Base-by-base conservation (phyloP, 1,140 invertebrate species). In the Bicyclus anynana region DNA sequence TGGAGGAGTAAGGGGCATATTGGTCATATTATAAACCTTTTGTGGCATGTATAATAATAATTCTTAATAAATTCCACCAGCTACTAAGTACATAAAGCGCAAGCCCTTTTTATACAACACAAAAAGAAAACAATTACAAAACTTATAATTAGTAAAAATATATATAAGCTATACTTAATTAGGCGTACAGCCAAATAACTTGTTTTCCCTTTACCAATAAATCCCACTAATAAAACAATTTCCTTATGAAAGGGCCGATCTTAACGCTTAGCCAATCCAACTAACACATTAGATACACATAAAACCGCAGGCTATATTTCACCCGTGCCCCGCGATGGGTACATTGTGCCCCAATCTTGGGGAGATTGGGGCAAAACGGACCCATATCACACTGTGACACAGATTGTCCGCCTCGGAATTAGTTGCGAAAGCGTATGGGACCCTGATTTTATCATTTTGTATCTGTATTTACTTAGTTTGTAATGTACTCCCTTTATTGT, bases 341-440 rank as follows among this genome's bases (percentile, higher is more conserved):
- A 2, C 23, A 23, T 20, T 44, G 18, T 5, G 18, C 17, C 40
- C 42, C 42, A 44, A 44, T 44, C 42, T 44, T n/a, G n/a, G n/a
- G n/a, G n/a, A n/a, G n/a, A n/a, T n/a, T n/a, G n/a, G n/a, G n/a
- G n/a, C n/a, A n/a, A n/a, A n/a, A 23, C 9, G 20, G 42, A 44
- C 42, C 42, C 42, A 44, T 44, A 44, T 44, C 42, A 44, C 12
- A 18, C 10, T 44, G n/a, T 44, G 42, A 44, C 42, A 23, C 20
- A 44, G 18, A 44, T 44, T 21, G 17, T 12, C 42, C 42, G 42
- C 3, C 2, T n/a, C 42, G 18, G 42, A 44, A 44, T 44, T 44
- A 44, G 17, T 20, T 44, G 42, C 18, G 18, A 21, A 44, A 44
- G 20, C 42, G 17, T 44, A 23, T 21, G 42, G 4, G 18, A 3